Evolutionary conservation across 2,113 vertebrate genomes (phyloP).

Genomic region (Hippocampus zosterae): DNA sequence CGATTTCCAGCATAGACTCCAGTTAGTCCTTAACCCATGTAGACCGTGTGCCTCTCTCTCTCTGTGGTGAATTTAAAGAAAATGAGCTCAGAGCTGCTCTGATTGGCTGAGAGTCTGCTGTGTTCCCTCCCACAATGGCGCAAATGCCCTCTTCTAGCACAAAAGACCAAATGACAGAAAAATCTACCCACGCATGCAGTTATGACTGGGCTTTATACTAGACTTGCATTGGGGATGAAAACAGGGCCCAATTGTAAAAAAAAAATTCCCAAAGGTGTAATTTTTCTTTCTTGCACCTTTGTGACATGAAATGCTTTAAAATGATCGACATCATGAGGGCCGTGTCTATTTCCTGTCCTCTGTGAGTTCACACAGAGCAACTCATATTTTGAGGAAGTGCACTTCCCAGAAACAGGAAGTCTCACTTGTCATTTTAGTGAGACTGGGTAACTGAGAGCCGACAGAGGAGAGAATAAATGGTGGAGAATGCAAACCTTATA

Average conservation of each 20-base stretch:
- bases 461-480: neutral
- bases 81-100: no score
- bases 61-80: no score
- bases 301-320: neutral
- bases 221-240: no score
- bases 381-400: slow-evolving; percentile 53
- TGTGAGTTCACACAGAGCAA: neutral
- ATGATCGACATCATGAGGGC: neutral
- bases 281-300: neutral
- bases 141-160: no score
- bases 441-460: slow-evolving; percentile 12
- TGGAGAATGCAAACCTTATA: neutral
- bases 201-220: no score
- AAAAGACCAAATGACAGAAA: no score
- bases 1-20: no score
- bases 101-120: no score
- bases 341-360: neutral
- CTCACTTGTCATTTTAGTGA: neutral
- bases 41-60: no score
- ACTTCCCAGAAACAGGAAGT: slow-evolving; percentile 50
- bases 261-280: neutral
- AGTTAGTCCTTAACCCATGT: no score
- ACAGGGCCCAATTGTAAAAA: neutral
- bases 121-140: no score
- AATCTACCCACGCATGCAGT: no score